Base-by-base conservation (phyloP, 2,113 vertebrate genomes). In the Spea multiplicata region DNA sequence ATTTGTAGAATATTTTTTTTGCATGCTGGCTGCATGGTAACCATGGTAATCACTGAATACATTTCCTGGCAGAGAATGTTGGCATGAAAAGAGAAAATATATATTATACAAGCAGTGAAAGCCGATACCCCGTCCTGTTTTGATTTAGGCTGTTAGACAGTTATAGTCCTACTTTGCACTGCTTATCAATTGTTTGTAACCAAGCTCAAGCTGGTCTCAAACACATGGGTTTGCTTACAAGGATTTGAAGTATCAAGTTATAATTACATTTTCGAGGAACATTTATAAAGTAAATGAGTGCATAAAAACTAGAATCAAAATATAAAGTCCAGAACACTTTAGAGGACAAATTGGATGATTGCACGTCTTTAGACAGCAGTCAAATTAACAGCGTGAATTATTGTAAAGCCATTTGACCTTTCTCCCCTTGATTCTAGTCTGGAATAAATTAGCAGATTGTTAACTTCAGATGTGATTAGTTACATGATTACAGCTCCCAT, bases 381-480 rank as follows among this genome's bases (percentile, higher is more conserved):
- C 66, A 48, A n/a, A 44, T 55, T 48, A 62, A 46, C 75, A 49
- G 53, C 66, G 10, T 76, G 45, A 30, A 7, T 62, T 77, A 48
- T 57, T 62, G 67, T 44, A 52, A 6, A 61, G 30, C 17, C 66
- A 69, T 44, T 55, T 62, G 55, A 48, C 66, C 48, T 59, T 55
- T 70, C 8, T 75, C 67, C 44, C 47, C 4, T 68, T 59, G 5
- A 45, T 44, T 46, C 10, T 61, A 8, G 14, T 76, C 75, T 77
- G 75, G 75, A 71, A 70, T 50, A 66, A 61, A 77, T 77, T 70
- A 77, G 61, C 55, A 16, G 75, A 12, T 59, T 3, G 12, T 13
- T 59, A 13, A 59, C 14, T 9, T 2, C 55, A 59, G 55, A 2
- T 12, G 4, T 59, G 10, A 53, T 1, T 12, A 53, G 30, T 30